These are phyloP conservation scores for Neodiprion pinetum DNA, from an alignment of 1,140 invertebrate species.

Conservation along the genomic window DNA sequence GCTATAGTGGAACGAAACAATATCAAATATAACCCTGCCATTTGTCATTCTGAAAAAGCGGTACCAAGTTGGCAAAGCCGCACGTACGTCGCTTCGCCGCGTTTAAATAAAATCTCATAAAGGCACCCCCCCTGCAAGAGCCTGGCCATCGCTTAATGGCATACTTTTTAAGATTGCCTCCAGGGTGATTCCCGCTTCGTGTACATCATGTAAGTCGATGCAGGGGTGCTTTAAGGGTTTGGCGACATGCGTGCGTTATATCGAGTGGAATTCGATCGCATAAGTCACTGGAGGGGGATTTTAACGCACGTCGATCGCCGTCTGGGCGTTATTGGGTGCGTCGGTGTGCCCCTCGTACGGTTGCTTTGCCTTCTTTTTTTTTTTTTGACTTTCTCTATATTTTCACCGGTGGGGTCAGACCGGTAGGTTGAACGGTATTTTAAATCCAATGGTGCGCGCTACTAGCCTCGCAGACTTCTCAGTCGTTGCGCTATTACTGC, in stretches of 20 bases:
- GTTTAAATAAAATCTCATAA: slow-evolving; percentile 8
- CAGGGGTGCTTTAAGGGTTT: slow-evolving; percentile 4
- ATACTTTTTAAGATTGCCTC: slow-evolving; percentile 5
- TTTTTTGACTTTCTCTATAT: too few relatives aligned
- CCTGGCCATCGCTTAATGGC: not conserved
- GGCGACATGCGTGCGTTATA: slow-evolving; percentile 4
- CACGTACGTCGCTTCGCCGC: not conserved
- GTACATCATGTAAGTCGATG: not conserved
- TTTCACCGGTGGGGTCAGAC: too few relatives aligned
- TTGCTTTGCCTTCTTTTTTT: not conserved
- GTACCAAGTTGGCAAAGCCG: not conserved
- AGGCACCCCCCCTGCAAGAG: not conserved
- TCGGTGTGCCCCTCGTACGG: not conserved
- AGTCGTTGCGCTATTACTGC: not conserved
- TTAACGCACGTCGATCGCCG: not conserved
- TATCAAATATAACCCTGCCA: not conserved
- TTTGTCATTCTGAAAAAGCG: not conserved
- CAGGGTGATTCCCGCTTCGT: slow-evolving; percentile 1
- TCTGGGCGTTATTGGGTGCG: not conserved
- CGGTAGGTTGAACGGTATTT: not conserved
- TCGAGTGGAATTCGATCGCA: slow-evolving; percentile 7
- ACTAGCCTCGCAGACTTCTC: not conserved
- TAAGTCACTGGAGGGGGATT: not conserved
- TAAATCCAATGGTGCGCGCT: not conserved
- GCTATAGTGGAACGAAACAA: not conserved